Evolutionary conservation across 2,888 invertebrate species (phyloP).

Genomic region (Willowsia nigromaculata): DNA sequence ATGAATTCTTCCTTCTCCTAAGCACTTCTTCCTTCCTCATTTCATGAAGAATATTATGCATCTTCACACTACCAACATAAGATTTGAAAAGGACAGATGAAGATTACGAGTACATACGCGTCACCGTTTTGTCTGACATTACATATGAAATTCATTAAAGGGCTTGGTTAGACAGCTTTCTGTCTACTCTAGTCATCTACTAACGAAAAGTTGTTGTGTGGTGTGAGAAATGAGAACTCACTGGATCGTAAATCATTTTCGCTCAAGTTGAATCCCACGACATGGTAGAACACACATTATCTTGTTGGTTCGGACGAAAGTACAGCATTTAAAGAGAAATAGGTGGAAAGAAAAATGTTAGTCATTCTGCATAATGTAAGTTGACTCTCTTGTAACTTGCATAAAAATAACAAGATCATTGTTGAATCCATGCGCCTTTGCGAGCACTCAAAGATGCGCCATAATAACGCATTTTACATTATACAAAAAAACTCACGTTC

Average conservation of each 20-base stretch:
- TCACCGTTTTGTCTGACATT: not conserved
- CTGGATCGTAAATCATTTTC: constrained; percentile 73
- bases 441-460: not conserved
- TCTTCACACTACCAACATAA: not conserved
- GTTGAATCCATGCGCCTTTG: not conserved
- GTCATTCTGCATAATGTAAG: constrained; percentile 38
- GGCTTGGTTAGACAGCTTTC: constrained; percentile 57
- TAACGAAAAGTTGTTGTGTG: constrained; percentile 19
- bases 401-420: not conserved
- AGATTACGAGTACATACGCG: not conserved
- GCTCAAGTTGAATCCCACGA: constrained; percentile 66
- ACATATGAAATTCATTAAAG: constrained; percentile 61
- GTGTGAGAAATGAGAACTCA: constrained; percentile 55
- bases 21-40: too few relatives aligned
- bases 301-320: not conserved
- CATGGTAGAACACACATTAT: constrained; percentile 34
- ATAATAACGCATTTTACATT: not conserved
- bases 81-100: too few relatives aligned
- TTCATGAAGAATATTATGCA: not conserved
- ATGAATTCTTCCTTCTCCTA: too few relatives aligned
- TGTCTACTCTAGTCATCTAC: constrained; percentile 42
- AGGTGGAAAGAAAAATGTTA: constrained; percentile 57
- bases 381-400: not conserved
- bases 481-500: not conserved
- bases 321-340: constrained; percentile 16